Percentiles rank a stretch among this genome's conserved stretches.
These are phyloP conservation scores for Hippocampus comes DNA, from an alignment of 2,113 vertebrate genomes.

Conservation along the genomic window DNA sequence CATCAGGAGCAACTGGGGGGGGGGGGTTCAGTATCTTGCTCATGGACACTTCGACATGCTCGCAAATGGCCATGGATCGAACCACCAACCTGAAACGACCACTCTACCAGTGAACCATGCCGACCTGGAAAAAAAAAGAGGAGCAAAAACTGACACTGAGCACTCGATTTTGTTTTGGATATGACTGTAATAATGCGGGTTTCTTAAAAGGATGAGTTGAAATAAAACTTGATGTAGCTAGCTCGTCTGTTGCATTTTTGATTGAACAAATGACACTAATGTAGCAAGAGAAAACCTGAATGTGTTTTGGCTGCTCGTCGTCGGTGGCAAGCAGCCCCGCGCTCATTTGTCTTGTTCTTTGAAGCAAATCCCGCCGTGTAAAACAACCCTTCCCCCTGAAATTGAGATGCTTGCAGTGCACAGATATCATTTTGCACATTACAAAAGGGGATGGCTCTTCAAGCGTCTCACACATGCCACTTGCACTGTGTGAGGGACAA, in stretches of 20 bases:
- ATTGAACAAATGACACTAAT: slow-evolving; percentile 7
- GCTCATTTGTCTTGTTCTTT: slow-evolving; percentile 64
- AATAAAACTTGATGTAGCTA: slow-evolving; percentile 51
- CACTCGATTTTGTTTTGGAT: slow-evolving; percentile 54
- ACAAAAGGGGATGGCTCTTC: slow-evolving; percentile 66
- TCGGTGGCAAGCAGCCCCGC: slow-evolving; percentile 28
- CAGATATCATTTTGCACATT: slow-evolving; percentile 76
- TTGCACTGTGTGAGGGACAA: slow-evolving; percentile 25
- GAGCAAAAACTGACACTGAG: slow-evolving; percentile 41
- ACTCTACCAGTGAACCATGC: too few species aligned
- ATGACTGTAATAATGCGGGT: slow-evolving; percentile 63
- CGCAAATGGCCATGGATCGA: too few species aligned
- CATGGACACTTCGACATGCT: too few species aligned
- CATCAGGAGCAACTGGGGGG: too few species aligned
- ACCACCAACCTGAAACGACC: too few species aligned
- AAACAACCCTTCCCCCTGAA: slow-evolving; percentile 70
- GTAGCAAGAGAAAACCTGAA: slow-evolving; percentile 4
- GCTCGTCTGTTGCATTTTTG: slow-evolving; percentile 37
- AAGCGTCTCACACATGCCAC: slow-evolving; percentile 42
- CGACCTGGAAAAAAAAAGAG: slow-evolving; percentile 1
- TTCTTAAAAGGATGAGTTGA: slow-evolving; percentile 63
- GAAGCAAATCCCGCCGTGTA: slow-evolving; percentile 67
- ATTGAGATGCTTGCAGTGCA: slow-evolving; percentile 65
- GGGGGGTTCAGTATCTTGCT: too few species aligned
- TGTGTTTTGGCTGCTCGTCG: slow-evolving; percentile 1